Evolutionary conservation across 2,113 vertebrate genomes (phyloP).

Genomic region (Nannobrachium achirus): DNA sequence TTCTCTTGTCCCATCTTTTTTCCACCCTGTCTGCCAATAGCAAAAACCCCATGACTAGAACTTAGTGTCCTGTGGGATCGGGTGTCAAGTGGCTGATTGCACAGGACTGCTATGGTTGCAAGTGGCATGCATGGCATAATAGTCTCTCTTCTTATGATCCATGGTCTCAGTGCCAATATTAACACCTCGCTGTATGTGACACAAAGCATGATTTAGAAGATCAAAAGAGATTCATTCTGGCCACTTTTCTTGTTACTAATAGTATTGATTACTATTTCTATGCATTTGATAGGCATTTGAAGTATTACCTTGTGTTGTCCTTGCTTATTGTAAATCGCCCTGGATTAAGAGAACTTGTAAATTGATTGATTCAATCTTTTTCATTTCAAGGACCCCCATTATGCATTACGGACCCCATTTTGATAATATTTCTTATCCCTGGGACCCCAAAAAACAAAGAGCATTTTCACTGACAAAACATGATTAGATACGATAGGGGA

Average conservation of each 20-base stretch:
- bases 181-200: constrained; percentile 50
- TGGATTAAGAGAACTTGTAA: too few species aligned
- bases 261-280: too few species aligned
- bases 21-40: constrained; percentile 71
- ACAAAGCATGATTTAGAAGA: constrained; percentile 48
- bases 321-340: too few species aligned
- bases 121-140: constrained; percentile 29
- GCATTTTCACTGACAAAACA: too few species aligned
- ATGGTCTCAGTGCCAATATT: constrained; percentile 38
- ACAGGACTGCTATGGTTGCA: constrained; percentile 37
- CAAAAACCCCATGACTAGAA: constrained; percentile 63
- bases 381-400: too few species aligned
- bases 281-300: too few species aligned
- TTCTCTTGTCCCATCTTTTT: constrained; percentile 54
- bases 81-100: constrained; percentile 57
- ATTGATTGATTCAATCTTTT: too few species aligned
- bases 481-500: too few species aligned
- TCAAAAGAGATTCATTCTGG: constrained; percentile 34
- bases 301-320: not conserved
- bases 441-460: too few species aligned
- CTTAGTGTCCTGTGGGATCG: constrained; percentile 66
- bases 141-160: constrained; percentile 38
- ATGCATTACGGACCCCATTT: too few species aligned
- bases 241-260: constrained; percentile 40
- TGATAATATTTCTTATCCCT: too few species aligned